phyloP scores from a whole-genome alignment of 2,113 vertebrate genomes.

The Pelodiscus sinensis region DNA sequence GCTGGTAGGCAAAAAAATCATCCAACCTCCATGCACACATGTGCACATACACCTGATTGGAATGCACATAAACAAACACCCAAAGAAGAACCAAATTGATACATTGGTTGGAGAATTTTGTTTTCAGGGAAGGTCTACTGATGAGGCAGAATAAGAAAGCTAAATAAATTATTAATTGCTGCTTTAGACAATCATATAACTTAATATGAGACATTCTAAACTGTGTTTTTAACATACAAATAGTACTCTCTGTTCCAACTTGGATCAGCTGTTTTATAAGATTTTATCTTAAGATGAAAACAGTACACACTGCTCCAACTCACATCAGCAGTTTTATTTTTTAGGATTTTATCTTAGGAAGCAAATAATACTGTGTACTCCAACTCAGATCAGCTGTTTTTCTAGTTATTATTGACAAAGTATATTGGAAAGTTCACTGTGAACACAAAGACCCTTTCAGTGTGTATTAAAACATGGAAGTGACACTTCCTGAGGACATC shows the following conservation, averaged over 20 bases:
- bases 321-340: constrained; percentile 43
- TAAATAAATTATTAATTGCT: constrained; percentile 62
- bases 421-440: constrained; percentile 36
- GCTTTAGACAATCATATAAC: constrained; percentile 53
- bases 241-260: constrained; percentile 64
- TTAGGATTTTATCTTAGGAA: constrained; percentile 45
- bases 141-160: constrained; percentile 48
- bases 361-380: constrained; percentile 16
- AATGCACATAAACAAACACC: no score
- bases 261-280: constrained; percentile 68
- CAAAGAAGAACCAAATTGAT: background rate
- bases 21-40: no score
- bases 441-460: constrained; percentile 12
- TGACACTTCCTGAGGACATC: constrained; percentile 53
- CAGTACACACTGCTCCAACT: constrained; percentile 18
- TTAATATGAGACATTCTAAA: constrained; percentile 61
- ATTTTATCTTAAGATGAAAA: constrained; percentile 72
- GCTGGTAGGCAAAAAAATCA: no score
- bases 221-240: constrained; percentile 66
- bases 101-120: background rate
- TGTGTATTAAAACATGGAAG: constrained; percentile 34
- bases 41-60: no score
- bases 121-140: constrained; percentile 22
- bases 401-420: constrained; percentile 33
- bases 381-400: constrained; percentile 61